Evolutionary conservation across 2,797 vertebrate genomes (phyloP).

Genomic region (Eptatretus atami): DNA sequence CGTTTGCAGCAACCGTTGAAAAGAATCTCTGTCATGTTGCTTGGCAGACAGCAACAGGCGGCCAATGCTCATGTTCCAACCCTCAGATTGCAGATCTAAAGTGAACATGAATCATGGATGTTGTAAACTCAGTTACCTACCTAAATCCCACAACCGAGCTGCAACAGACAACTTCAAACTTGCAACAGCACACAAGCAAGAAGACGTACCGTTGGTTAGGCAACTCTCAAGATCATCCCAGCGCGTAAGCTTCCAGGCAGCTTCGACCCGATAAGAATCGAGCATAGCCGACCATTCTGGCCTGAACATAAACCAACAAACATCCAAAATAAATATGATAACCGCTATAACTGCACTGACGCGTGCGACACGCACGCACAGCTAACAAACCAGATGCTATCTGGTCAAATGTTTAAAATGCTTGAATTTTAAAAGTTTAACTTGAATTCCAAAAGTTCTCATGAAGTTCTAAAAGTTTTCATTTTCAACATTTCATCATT

Average conservation of each 20-base stretch:
- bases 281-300: constrained; percentile 68
- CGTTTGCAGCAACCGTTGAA: constrained; percentile 51
- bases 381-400: no score
- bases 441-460: no score
- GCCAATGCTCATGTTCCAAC: constrained; percentile 58
- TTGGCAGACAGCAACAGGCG: constrained; percentile 57
- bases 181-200: no score
- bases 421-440: no score
- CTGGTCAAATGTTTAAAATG: no score
- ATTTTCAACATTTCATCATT: no score
- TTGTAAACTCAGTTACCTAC: no score
- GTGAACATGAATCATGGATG: constrained; percentile 6
- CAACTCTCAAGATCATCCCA: constrained; percentile 25
- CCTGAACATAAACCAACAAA: constrained; percentile 15
- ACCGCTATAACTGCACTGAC: neutral
- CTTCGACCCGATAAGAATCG: constrained; percentile 78
- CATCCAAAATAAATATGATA: neutral
- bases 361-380: no score
- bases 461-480: no score
- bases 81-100: constrained; percentile 44
- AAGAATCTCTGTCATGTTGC: constrained; percentile 28
- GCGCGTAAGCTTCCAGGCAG: constrained; percentile 74
- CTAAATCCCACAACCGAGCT: no score
- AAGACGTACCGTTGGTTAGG: neutral
- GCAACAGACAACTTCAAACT: no score